Evolutionary conservation across 2,113 vertebrate species (phyloP), one percentile per base, ranked within the genome.

Genomic region (Microtus richardsoni): DNA sequence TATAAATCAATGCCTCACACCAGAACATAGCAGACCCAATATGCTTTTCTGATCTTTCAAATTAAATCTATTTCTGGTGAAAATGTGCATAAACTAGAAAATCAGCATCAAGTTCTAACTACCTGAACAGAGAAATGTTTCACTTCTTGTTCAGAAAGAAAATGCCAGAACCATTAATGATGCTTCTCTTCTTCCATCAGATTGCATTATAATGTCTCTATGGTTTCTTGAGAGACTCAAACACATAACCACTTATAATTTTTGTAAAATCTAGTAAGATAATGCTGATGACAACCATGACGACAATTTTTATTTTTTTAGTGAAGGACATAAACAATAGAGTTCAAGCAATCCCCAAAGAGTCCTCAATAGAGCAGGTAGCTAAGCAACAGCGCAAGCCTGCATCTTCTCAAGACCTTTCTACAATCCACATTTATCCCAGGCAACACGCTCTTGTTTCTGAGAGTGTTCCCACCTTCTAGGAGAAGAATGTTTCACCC

Each of bases 101-200:
- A 73, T 3, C 5, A 62, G n/a, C 60, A 16, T 36, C 30, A 79
- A 86, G 4, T 89, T 89, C 47, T 77, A 91, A 22, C 47, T 68
- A 92, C 74, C 52, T 93, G 60, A 87, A 83, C n/a, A 66, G 41
- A 94, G 36, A 90, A 89, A 16, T 30, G 60, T 21, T 96, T 83
- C 36, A 41, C 2, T 62, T 82, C n/a, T 92, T 47, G 14, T 91
- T 89, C 68, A 94, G 79, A 92, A 92, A 91, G 9, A 7, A 93
- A 95, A 92, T 36, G 21, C 44, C 13, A 36, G n/a, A 91, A 68
- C 9, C 3, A 41, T 41, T 41, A 88, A 79, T 5, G 11, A 47
- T 85, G 88, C 52, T 66, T 83, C 84, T 68, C 39, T 28, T 83
- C 60, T 85, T n/a, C 44, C 5, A 66, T 71, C 41, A 77, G 86